Evolutionary conservation across 1,140 invertebrate species (phyloP).

Genomic region (Lepidurus packardi): DNA sequence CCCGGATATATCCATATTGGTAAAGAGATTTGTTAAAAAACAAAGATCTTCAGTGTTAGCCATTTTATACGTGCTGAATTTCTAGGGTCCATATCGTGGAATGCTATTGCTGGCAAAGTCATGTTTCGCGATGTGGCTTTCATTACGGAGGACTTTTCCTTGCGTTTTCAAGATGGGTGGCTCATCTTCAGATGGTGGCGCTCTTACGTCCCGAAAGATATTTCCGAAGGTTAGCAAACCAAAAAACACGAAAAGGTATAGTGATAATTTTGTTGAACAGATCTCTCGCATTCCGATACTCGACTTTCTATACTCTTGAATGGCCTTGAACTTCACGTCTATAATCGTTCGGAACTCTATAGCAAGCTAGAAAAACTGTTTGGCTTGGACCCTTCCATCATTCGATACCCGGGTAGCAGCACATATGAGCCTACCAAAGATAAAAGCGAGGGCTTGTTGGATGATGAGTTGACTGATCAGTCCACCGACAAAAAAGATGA

Average conservation of each 20-base stretch:
- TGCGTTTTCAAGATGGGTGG: conserved; percentile 93
- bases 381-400: conserved; percentile 70
- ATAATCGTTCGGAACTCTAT: conserved; percentile 87
- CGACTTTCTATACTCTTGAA: conserved; percentile 88
- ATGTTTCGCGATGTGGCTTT: conserved; percentile 97
- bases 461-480: neutral
- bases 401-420: conserved; percentile 46
- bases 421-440: neutral
- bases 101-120: conserved; percentile 92
- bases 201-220: conserved; percentile 88
- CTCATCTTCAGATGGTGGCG: conserved; percentile 96
- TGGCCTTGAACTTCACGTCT: conserved; percentile 92
- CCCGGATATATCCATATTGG: conserved; percentile 86
- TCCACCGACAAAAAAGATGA: neutral
- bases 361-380: conserved; percentile 81
- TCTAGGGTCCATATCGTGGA: conserved; percentile 86
- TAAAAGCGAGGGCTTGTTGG: neutral
- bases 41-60: neutral
- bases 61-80: conserved; percentile 38
- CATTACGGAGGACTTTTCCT: conserved; percentile 87
- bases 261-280: neutral
- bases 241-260: conserved; percentile 1
- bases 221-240: conserved; percentile 70
- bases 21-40: conserved; percentile 48
- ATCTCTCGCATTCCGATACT: conserved; percentile 68